Evolutionary conservation across 2,888 invertebrate species (phyloP), one percentile per base, ranked within the genome.

Genomic region (Empis stercorea): DNA sequence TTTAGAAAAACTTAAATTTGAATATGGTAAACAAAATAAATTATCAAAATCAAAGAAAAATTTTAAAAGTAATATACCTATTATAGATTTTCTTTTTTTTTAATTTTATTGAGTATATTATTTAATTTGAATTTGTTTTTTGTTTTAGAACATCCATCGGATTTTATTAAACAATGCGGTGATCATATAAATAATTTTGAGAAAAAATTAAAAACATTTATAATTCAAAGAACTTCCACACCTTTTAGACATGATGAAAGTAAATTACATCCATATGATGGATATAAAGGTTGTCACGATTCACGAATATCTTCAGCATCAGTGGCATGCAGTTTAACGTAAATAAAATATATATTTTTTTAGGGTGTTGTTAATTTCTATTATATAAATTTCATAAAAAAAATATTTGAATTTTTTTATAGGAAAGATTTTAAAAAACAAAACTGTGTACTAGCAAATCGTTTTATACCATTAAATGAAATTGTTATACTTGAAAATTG

Each of bases 1-100:
- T 27, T 27, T 27, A 27, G 23, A 27, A 9, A 27, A 27, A 9
- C 23, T 27, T 27, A 57, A 7, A 45, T 53, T 10, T 65, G 64
- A 42, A 59, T 59, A 23, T 54, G 56, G 10, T 56, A 50, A 2
- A 62, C 64, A 48, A 59, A 57, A 30, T 56, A 51, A 46, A 46
- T 41, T 7, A 49, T 43, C n/a, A 50, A 47, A 10, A 51, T 30
- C 2, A 53, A 43, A 49, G 63, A 65, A 1, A 65, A 66, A 53
- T 62, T 59, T 6, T 50, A 48, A 27, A 27, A 27, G 23, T 27
- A 7, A n/a, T n/a, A n/a, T n/a, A n/a, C n/a, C n/a, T n/a, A n/a
- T n/a, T n/a, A n/a, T n/a, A n/a, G n/a, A n/a, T n/a, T n/a, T n/a
- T n/a, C n/a, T n/a, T n/a, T n/a, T n/a, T n/a, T n/a, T n/a, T n/a